A percentile compares a stretch with the other conserved stretches of the same genome.
Conservation (phyloP, 2,797 vertebrate genomes). For the Hydrophis major region DNA sequence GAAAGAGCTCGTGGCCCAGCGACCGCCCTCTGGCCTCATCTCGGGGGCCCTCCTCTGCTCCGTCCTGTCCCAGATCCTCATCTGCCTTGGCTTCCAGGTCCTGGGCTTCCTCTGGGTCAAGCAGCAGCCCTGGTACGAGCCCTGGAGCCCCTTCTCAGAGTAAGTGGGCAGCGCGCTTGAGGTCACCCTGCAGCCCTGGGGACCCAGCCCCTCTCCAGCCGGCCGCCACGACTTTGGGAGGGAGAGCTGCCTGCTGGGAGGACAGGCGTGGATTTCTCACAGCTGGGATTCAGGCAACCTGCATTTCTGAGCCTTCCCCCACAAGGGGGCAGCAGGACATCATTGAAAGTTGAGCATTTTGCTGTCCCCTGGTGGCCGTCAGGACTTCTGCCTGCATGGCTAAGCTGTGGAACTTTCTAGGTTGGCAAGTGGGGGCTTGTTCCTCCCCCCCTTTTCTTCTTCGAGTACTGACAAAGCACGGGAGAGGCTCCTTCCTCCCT, state of each 20-base stretch:
- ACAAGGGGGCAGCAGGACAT: neutral
- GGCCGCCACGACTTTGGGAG: neutral
- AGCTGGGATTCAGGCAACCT: neutral
- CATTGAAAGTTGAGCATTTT: neutral
- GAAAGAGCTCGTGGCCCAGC: slow-evolving; percentile 88
- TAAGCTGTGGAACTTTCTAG: neutral
- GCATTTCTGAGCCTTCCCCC: neutral
- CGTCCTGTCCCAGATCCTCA: slow-evolving; percentile 91
- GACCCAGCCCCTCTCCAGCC: neutral
- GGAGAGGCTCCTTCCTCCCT: neutral
- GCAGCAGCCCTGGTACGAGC: slow-evolving; percentile 84
- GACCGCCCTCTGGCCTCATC: slow-evolving; percentile 93
- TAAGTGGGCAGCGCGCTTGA: slow-evolving; percentile 70
- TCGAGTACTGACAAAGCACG: neutral
- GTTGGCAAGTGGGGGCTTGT: neutral
- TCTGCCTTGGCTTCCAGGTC: slow-evolving; percentile 89
- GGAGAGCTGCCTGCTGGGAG: neutral
- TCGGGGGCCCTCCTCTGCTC: slow-evolving; percentile 91
- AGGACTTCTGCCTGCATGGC: neutral
- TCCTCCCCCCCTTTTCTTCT: neutral
- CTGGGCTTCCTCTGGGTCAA: slow-evolving; percentile 87
- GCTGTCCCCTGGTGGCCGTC: neutral
- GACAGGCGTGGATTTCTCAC: no score
- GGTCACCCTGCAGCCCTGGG: neutral
- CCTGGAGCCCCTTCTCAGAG: slow-evolving; percentile 78